Evolutionary conservation across 2,797 vertebrate species (phyloP).

Genomic region (Channallabes apus): DNA sequence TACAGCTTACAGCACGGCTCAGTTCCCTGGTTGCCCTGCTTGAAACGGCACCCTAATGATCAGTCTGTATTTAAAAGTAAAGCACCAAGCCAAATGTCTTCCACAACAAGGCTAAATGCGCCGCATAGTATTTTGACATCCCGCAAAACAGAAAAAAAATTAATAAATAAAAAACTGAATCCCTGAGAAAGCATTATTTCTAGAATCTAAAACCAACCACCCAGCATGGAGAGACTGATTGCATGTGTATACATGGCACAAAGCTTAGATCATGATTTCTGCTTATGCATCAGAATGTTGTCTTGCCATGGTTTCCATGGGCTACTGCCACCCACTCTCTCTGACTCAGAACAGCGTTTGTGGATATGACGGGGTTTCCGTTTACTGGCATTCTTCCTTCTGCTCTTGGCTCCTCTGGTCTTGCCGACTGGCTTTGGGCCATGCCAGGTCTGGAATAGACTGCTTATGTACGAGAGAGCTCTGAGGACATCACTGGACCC

Average conservation of each 20-base stretch:
- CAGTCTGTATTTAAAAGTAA: slow-evolving; percentile 13
- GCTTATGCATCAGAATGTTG: slow-evolving; percentile 40
- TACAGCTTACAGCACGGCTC: background rate
- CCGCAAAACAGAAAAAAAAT: slow-evolving; percentile 19
- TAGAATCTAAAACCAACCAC: slow-evolving; percentile 36
- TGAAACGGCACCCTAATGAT: slow-evolving; percentile 15
- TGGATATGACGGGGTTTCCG: slow-evolving; percentile 38
- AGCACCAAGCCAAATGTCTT: background rate
- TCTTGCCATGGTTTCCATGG: slow-evolving; percentile 42
- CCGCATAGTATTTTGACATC: slow-evolving; percentile 13
- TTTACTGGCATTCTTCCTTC: slow-evolving; percentile 23
- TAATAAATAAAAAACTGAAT: slow-evolving; percentile 32
- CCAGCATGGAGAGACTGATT: slow-evolving; percentile 36
- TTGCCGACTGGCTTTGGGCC: slow-evolving; percentile 9
- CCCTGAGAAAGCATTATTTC: slow-evolving; percentile 31
- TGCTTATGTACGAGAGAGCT: slow-evolving; percentile 20
- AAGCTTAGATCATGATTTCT: slow-evolving; percentile 43
- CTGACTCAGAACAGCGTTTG: slow-evolving; percentile 43
- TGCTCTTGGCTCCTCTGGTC: slow-evolving; percentile 22
- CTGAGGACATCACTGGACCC: slow-evolving; percentile 17
- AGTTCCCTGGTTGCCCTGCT: slow-evolving; percentile 1
- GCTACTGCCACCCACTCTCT: slow-evolving; percentile 34
- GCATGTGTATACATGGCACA: slow-evolving; percentile 41
- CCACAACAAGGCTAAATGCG: background rate
- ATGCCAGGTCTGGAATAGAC: slow-evolving; percentile 34